These are phyloP conservation scores for Protophormia terraenovae DNA, from an alignment of 2,888 invertebrate genomes.

Conservation along the genomic window DNA sequence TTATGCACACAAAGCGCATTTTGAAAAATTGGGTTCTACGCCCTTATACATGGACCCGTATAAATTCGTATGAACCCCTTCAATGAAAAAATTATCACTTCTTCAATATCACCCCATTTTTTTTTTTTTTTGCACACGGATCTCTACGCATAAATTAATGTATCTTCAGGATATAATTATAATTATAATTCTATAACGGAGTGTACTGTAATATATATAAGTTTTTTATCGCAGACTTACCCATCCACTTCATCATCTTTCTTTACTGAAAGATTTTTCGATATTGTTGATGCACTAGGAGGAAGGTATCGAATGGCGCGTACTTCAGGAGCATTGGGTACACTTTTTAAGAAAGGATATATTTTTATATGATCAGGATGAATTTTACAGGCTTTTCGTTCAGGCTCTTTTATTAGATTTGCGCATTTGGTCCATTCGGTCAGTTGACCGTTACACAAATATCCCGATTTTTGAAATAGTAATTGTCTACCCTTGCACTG, in stretches of 20 bases:
- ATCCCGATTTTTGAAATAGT: slow-evolving; percentile 87
- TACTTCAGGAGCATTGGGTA: slow-evolving; percentile 84
- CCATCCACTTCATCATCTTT: slow-evolving; percentile 78
- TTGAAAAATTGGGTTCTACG: too few relatives aligned
- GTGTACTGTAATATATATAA: too few relatives aligned
- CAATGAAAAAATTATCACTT: too few relatives aligned
- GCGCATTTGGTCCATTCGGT: slow-evolving; percentile 95
- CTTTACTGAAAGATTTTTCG: slow-evolving; percentile 71
- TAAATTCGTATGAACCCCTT: too few relatives aligned
- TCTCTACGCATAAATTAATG: too few relatives aligned
- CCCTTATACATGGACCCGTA: too few relatives aligned
- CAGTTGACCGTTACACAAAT: slow-evolving; percentile 89
- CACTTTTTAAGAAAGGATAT: slow-evolving; percentile 84
- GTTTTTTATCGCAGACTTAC: slow-evolving; percentile 72
- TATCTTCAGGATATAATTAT: too few relatives aligned
- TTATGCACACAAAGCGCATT: too few relatives aligned
- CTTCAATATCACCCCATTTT: too few relatives aligned
- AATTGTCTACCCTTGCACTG: slow-evolving; percentile 90
- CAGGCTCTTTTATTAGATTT: slow-evolving; percentile 87
- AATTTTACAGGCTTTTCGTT: slow-evolving; percentile 86
- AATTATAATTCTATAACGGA: too few relatives aligned
- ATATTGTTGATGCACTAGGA: slow-evolving; percentile 80
- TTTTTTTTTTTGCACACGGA: too few relatives aligned
- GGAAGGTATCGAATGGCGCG: slow-evolving; percentile 84
- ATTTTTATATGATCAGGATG: slow-evolving; percentile 84